Conservation (phyloP, 2,797 vertebrate genomes). For the Acanthurus leucopareius region DNA sequence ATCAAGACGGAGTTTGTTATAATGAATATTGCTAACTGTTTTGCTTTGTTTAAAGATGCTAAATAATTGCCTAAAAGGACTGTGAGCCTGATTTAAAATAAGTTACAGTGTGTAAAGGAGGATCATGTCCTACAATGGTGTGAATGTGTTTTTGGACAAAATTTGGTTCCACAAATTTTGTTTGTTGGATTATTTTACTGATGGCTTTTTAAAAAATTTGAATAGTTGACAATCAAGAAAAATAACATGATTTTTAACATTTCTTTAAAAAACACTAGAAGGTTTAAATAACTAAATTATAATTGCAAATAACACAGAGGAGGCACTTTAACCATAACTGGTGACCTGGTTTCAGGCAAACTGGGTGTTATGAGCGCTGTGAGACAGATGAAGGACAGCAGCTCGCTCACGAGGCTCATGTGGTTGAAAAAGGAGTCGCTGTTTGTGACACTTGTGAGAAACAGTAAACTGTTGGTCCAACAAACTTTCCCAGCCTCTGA, state of each 20-base stretch:
- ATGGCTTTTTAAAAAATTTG: too few relatives aligned
- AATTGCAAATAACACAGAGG: too few relatives aligned
- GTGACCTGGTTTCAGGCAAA: not conserved
- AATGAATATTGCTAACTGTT: too few relatives aligned
- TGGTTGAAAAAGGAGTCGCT: slow-evolving; percentile 16
- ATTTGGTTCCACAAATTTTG: too few relatives aligned
- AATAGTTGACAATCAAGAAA: too few relatives aligned
- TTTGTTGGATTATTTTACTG: too few relatives aligned
- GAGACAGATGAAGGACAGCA: not conserved
- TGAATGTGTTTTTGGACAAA: too few relatives aligned
- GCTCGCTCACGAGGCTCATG: not conserved
- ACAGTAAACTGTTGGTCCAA: slow-evolving; percentile 67
- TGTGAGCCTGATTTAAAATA: not conserved
- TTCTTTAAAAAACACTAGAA: too few relatives aligned
- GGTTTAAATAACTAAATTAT: too few relatives aligned
- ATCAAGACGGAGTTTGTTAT: too few relatives aligned
- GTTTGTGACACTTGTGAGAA: slow-evolving; percentile 46
- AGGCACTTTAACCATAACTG: too few relatives aligned
- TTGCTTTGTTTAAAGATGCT: not conserved
- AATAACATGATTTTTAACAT: too few relatives aligned
- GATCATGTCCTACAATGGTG: not conserved
- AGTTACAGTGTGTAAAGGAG: not conserved
- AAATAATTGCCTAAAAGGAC: not conserved
- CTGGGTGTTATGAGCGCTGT: not conserved
- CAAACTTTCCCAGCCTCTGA: slow-evolving; percentile 66